Conservation (phyloP, 2,888 invertebrate genomes). For the Rhamnusium bicolor region DNA sequence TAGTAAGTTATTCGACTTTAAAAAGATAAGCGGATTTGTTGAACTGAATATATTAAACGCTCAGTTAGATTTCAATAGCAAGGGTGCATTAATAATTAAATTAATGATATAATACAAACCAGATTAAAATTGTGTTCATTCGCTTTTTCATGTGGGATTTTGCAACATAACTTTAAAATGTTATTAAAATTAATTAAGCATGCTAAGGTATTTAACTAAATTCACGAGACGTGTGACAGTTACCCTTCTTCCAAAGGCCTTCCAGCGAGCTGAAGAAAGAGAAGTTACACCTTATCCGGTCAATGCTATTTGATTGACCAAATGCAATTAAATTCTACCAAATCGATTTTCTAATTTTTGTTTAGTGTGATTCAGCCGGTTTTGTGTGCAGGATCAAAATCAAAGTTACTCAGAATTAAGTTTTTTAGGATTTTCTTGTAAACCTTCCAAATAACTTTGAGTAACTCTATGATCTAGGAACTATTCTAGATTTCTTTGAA, state of each 20-base stretch:
- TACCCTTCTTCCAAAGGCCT: not conserved
- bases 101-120: conserved; percentile 46
- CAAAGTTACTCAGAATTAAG: no score
- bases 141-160: conserved; percentile 38
- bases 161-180: conserved; percentile 23
- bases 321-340: no score
- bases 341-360: no score
- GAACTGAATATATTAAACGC: conserved; percentile 53
- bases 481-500: no score
- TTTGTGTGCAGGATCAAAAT: no score
- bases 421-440: no score
- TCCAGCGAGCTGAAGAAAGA: no score
- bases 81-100: conserved; percentile 52
- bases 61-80: conserved; percentile 48
- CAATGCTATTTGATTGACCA: no score
- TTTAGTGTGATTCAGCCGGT: no score
- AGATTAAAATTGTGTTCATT: not conserved
- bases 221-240: not conserved
- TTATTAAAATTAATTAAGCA: not conserved
- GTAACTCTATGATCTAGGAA: no score
- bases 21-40: conserved; percentile 49
- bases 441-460: no score
- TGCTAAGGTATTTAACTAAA: not conserved
- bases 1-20: conserved; percentile 37
- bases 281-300: no score